Evolutionary conservation across 92 coral and sea anemone species (phyloP), one percentile per base, ranked within the genome.

Genomic region (Paramuricea clavata): DNA sequence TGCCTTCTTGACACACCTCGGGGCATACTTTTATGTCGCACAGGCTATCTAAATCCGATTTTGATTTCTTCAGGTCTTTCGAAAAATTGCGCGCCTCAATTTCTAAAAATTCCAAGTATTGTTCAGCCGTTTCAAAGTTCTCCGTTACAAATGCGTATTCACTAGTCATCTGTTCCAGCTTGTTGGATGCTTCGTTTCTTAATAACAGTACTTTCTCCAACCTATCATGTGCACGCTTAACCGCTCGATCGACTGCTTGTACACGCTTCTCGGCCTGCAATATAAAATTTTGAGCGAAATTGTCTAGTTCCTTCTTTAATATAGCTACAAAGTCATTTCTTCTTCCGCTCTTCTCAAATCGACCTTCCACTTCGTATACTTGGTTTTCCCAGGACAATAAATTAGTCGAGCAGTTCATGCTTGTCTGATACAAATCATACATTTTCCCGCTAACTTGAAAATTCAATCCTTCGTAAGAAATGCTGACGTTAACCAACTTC

Each of bases 1-100:
- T 78, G 3, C 97, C 97, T 26, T 85, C 83, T 23, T 90, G 85
- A 83, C 97, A 94, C 21, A 70, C 84, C 28, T 57, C 73, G 5
- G 81, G 84, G 41, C 95, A 94, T 28, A 89, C 75, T 17, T 60
- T 50, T n/a, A 94, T 41, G 11, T 87, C 0, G 44, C 97, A 94
- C 52, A 94, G 83, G 1, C 81, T 60, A 43, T 90, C 91, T 22
- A 94, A 65, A 5, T 86, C 85, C 59, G 41, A 30, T 81, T 70
- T 86, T 54, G 87, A 59, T 70, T 61, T 43, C 12, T 59, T 35
- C 17, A 57, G 21, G 2, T 79, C 72, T 8, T 60, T 27, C 0
- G 84, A 57, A 42, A 59, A 79, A 19, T 59, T 79, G 16, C 36
- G 27, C 35, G 72, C 84, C 17, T 67, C 28, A 31, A 31, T 44